Evolutionary conservation across 2,113 vertebrate genomes (phyloP).

Genomic region (Apus apus): DNA sequence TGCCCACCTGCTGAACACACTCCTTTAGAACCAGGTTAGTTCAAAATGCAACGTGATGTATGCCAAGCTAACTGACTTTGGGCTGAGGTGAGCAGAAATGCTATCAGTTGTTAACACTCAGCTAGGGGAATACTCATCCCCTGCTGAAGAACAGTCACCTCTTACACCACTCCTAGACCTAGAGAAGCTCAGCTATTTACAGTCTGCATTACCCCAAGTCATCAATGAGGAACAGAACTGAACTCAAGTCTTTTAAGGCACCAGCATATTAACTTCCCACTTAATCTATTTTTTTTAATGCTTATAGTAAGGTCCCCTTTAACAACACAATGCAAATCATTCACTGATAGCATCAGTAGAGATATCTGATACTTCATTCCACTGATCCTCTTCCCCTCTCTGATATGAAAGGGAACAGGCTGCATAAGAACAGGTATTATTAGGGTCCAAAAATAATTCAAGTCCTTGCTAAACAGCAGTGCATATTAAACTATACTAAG

Average conservation of each 20-base stretch:
- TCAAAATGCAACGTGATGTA: not conserved
- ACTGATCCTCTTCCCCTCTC: not conserved
- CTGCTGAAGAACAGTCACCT: not conserved
- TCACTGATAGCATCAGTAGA: not conserved
- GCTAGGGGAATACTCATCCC: not conserved
- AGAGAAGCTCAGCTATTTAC: not conserved
- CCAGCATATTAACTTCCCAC: not conserved
- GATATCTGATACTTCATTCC: not conserved
- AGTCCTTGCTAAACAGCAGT: not conserved
- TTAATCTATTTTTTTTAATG: not conserved
- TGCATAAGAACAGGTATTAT: not conserved
- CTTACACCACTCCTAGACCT: not conserved
- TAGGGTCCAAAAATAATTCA: not conserved
- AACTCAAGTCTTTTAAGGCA: not conserved
- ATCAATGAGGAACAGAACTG: not conserved
- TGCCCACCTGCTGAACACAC: not conserved
- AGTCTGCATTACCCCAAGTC: not conserved
- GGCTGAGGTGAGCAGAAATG: not conserved
- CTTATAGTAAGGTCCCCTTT: not conserved
- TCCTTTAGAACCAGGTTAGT: not conserved
- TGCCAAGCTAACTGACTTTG: not conserved
- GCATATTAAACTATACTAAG: fast-evolving
- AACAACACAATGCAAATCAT: not conserved
- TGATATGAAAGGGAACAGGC: not conserved
- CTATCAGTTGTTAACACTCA: not conserved